Evolutionary conservation across 1,140 invertebrate species (phyloP), one percentile per base, ranked within the genome.

Genomic region (Anadara kagoshimensis): DNA sequence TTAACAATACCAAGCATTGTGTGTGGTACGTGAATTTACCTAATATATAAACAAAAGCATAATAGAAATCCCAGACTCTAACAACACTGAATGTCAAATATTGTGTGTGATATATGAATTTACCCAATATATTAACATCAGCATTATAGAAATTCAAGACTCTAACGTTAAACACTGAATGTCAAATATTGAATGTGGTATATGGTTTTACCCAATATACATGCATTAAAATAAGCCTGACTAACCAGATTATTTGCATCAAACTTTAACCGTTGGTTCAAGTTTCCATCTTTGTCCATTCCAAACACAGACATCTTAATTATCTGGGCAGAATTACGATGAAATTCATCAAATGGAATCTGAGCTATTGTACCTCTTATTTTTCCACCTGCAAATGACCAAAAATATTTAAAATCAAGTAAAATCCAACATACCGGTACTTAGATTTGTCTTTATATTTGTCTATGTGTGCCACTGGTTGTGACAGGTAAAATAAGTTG

Each of bases 331-430:
- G 87, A 88, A 66, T 87, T 79, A 45, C 82, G 74, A 73, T 88
- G 87, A 49, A 88, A 88, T 51, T 85, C 81, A 69, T 88, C 87
- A 81, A 88, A 88, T 14, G 79, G 66, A n/a, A 81, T 77, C 47
- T 80, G 68, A 7, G 86, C 86, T 47, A 88, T 86, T 5, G 76
- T 72, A 18, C 69, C 86, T 73, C 87, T 69, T 5, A 88, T 86
- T 49, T 79, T 69, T 54, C 83, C 83, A n/a, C 85, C 85, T 86
- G 74, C 43, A 69, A 71, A 43, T 44, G 45, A 3, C 49, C 20
- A 16, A 18, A 51, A 1, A 16, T n/a, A 18, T 51, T 16, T 12
- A 16, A 51, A 22, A 51, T 51, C 5, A 16, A 51, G 8, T 36
- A 3, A 36, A 36, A 36, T 36, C 7, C 29, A 36, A 36, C n/a